These are phyloP conservation scores for Pharmacophagus antenor DNA, from an alignment of 2,888 invertebrate genomes.

Conservation along the genomic window DNA sequence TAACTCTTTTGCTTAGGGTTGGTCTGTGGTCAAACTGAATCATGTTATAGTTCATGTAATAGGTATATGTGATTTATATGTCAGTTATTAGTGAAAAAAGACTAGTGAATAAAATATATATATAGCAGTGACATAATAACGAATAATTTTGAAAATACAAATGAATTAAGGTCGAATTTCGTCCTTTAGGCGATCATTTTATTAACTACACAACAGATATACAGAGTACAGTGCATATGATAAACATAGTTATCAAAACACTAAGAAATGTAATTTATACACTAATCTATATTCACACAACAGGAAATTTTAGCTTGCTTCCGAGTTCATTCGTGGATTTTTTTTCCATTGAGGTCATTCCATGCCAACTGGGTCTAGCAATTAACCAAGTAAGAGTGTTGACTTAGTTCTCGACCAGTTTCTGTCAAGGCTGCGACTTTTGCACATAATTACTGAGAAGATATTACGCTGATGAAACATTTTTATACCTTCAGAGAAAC, in stretches of 20 bases:
- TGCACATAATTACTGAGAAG: not conserved
- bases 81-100: no score
- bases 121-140: no score
- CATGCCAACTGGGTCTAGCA: constrained; percentile 15
- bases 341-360: constrained; percentile 10
- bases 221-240: not conserved
- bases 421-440: constrained; percentile 4
- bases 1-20: no score
- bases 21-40: no score
- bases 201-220: no score
- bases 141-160: no score
- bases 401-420: constrained; percentile 13
- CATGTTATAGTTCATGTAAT: no score
- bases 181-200: no score
- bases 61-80: no score
- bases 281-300: not conserved
- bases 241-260: not conserved
- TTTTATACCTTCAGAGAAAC: not conserved
- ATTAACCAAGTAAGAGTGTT: constrained; percentile 15
- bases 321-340: not conserved
- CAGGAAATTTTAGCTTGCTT: not conserved
- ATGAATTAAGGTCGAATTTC: no score
- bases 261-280: not conserved
- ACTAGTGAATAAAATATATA: no score
- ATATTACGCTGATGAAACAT: not conserved